Evolutionary conservation across 2,797 vertebrate genomes (phyloP), one percentile per base, ranked within the genome.

Genomic region (Darevskia nairensis): DNA sequence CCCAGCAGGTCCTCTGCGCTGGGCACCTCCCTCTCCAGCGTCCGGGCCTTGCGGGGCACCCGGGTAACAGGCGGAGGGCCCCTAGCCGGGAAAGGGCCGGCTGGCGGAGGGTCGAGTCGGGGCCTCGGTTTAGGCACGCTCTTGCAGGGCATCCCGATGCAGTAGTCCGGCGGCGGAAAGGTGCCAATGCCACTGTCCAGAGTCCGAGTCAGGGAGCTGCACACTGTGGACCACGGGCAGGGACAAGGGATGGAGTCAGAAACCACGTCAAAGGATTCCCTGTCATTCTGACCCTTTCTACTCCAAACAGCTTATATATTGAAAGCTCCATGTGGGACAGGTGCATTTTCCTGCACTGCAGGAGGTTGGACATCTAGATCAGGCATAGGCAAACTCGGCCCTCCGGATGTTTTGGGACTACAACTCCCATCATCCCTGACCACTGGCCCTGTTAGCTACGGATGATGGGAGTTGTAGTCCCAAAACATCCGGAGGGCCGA

Each of bases 141-240:
- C 86, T 98, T 98, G 23, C 97, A 97, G 0, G 98, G 97, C 0
- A 97, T 97, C 0, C 98, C 97, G 19, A 97, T 96, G 74, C 97
- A 97, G 82, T 98, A 98, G 94, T 99, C 99, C 0, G 99, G 99
- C 23, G 98, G 97, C 0, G 99, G 99, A 94, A 99, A 99, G 10
- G 99, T 99, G 10, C 99, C 99, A 9, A 99, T 99, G 86, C 99
- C 99, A 3, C 99, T 99, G 97, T 99, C 99, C 95, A 99, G 96
- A 0, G 99, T 99, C 96, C 99, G 97, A 0, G 98, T 99, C 95
- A 98, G 98, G 0, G 98, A 98, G 15, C 98, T 98, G 0, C 98
- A 99, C 68, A 97, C 99, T 98, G 96, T 19, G 88, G 74, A 89
- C 19, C 35, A 71, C 61, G 83, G 44, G 10, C 0, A 64, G 84